Base-by-base conservation (phyloP, 2,113 vertebrate species). In the Aplodontia rufa region DNA sequence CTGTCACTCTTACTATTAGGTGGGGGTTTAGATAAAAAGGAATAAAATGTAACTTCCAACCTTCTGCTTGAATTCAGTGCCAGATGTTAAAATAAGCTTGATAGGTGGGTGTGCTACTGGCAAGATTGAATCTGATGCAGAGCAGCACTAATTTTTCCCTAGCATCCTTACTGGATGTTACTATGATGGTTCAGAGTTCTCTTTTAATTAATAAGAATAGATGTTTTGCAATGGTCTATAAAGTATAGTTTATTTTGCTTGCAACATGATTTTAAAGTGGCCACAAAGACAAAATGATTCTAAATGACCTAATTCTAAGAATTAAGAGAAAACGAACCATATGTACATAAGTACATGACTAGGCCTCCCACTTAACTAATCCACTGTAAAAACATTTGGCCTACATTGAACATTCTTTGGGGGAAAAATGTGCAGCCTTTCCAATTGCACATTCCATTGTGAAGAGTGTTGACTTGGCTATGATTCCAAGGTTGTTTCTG, bases 401-500 rank as follows among this genome's bases (percentile, higher is more conserved):
- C 82, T 85, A 79, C 90, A 71, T 93, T 92, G 92, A 84, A 55
- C 35, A 87, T 82, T 95, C 30, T 90, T 95, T 96, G 71, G 45
- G 35, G 20, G 24, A 42, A 86, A 66, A 84, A 91, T 60, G 22
- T 79, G 9, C 26, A 80, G 26, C 51, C n/a, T 93, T 81, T 93
- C 82, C 74, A 55, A 0, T 74, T 88, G 66, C 82, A 62, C 22
- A 69, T 89, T 82, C 55, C 30, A 20, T 80, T 68, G 42, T 62
- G 45, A 81, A 91, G 76, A 75, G 47, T 49, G 20, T 72, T 83
- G 76, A 35, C 74, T 76, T 93, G 64, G n/a, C 83, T 89, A 7
- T 82, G 71, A 45, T 81, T 66, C 47, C 75, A 92, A 93, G 42
- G 28, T 45, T 87, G n/a, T 53, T 72, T 49, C 49, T 87, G 71